Base-by-base conservation (phyloP, 2,888 invertebrate genomes). In the Pristionchus japonicus region DNA sequence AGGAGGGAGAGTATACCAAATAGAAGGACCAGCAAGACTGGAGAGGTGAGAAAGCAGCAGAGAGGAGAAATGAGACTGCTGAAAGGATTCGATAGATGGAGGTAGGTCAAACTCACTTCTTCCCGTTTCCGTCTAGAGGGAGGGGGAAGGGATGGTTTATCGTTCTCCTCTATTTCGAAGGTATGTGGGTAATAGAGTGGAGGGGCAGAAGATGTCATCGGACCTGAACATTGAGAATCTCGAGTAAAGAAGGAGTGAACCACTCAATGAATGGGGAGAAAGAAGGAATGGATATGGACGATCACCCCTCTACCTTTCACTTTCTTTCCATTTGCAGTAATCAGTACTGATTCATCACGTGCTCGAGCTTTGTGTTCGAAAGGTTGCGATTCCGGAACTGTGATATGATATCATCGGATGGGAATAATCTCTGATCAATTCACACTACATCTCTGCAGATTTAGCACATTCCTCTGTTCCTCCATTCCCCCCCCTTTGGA, bases 211-310 rank as follows among this genome's bases (percentile, higher is more conserved):
- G 80, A 80, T 17, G 3, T 27, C 80, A 80, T 80, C 43, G 43
- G 43, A 80, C 80, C 80, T 80, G 47, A 40, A 80, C 80, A 80
- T 80, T 34, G 43, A 27, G 20, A n/a, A 47, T n/a, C 34, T 80
- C 43, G 80, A 80, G 80, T 80, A 80, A 47, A 7, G 47, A 47
- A 80, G 43, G 43, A 80, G 47, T 80, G 80, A 80, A 80, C 80
- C 80, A 80, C 80, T 80, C 80, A 80, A 47, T 80, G 80, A 80
- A 20, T 47, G 80, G n/a, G 11, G 80, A 80, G 80, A 80, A 80
- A 27, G 80, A 80, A 80, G 31, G 80, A 80, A 80, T 80, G 80
- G 23, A 80, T 47, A 31, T 34, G 37, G 37, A 37, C 47, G 80
- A 80, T 80, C 80, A 17, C 74, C 13, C 20, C 1, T 9, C 43